Base-by-base conservation (phyloP, 2,888 invertebrate species). In the Yponomeuta sedellus region DNA sequence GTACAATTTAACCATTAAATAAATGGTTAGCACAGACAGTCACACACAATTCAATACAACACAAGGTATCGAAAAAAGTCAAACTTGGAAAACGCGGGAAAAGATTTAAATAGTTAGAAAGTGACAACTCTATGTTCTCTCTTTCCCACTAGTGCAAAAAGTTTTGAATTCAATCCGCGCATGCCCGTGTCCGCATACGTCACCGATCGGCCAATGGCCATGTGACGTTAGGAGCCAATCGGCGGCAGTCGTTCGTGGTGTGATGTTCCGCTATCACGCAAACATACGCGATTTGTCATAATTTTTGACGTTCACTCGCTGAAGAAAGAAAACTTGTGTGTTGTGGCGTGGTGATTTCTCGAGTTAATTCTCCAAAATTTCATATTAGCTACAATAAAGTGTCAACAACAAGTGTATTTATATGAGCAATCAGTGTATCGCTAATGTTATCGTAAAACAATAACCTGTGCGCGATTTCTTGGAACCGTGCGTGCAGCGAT, bases 401-500 rank as follows among this genome's bases (percentile, higher is more conserved):
- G 44, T 16, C 8, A 52, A 16, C 44, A 16, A 12, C 12, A 52
- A 52, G 44, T 52, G 44, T 52, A 52, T 52, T 16, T 16, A 16
- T 16, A 52, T 12, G 16, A 12, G 44, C 44, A 52, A 16, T 52
- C 16, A 52, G 16, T 52, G 44, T 52, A 52, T 16, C 44, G 44
- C 16, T 52, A 52, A 52, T 16, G 16, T 52, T 16, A 52, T 52
- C 44, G 12, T 52, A 52, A 52, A 52, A 52, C 44, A 59, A 78
- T 82, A 85, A 83, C 85, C 83, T 84, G 86, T 85, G 86, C 80
- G 73, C 11, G 12, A 71, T 76, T 88, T 89, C 86, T 85, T 85
- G 86, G 88, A 88, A 88, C 76, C 79, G 83, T 83, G 80, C 82
- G 80, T 78, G 83, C 82, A 81, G 81, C 79, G 83, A 79, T 81